These are phyloP conservation scores for Chloebia gouldiae DNA, from an alignment of 2,113 vertebrate species.

Conservation along the genomic window DNA sequence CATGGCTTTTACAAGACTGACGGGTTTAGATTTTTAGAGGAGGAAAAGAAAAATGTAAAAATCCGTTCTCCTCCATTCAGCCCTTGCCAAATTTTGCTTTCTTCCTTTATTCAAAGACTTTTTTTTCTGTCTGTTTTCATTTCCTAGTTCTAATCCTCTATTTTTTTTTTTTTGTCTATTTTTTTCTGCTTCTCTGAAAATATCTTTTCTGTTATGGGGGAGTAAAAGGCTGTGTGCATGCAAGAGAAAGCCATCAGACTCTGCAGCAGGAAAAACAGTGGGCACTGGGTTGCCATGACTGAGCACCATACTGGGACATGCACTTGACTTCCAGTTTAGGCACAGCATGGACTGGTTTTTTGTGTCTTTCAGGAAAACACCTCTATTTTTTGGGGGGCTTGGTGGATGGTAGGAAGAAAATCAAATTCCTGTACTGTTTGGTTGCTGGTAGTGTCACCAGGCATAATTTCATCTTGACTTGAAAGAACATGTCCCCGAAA, in stretches of 20 bases:
- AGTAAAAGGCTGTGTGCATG: not conserved
- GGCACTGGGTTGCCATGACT: not conserved
- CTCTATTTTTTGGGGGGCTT: not conserved
- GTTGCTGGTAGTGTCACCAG: not conserved
- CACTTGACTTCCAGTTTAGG: not conserved
- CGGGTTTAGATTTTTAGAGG: not conserved
- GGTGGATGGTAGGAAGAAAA: not conserved
- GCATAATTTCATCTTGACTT: not conserved
- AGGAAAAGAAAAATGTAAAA: constrained; percentile 6
- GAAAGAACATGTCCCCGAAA: not conserved
- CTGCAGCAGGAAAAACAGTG: not conserved
- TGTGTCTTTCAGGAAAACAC: not conserved
- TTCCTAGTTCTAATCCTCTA: not conserved
- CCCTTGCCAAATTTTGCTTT: not conserved
- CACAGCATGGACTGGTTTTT: not conserved
- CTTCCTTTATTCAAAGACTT: not conserved
- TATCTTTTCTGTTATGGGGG: not conserved
- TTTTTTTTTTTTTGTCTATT: not conserved
- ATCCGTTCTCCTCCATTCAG: not conserved
- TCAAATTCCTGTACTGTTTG: not conserved
- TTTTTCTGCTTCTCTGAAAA: not conserved
- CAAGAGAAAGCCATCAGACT: not conserved
- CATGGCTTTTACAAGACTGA: constrained; percentile 38
- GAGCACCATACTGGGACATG: rapidly evolving
- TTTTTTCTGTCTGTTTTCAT: not conserved